These are phyloP conservation scores for Dipodomys merriami DNA, from an alignment of 2,113 vertebrate species.

Conservation along the genomic window DNA sequence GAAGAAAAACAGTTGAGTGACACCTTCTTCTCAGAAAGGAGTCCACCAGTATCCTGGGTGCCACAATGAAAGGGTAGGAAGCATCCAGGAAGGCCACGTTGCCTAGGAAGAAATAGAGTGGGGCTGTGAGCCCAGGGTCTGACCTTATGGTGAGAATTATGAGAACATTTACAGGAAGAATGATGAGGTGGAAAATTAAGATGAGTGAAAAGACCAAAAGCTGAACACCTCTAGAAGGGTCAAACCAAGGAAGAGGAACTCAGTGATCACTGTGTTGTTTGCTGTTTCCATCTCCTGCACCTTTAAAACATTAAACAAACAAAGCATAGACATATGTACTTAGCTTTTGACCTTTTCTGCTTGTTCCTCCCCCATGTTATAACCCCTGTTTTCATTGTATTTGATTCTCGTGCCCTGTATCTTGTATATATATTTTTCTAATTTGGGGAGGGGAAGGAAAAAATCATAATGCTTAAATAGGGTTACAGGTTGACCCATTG, in stretches of 20 bases:
- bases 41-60: conserved; percentile 61
- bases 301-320: background rate
- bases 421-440: too few relatives aligned
- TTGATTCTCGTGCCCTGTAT: too few relatives aligned
- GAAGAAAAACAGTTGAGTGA: conserved; percentile 76
- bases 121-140: conserved; percentile 53
- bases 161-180: conserved; percentile 74
- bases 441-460: too few relatives aligned
- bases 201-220: conserved; percentile 67
- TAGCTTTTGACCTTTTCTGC: too few relatives aligned
- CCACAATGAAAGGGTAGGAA: conserved; percentile 57
- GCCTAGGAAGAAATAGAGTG: conserved; percentile 68
- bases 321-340: too few relatives aligned
- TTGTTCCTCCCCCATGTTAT: too few relatives aligned
- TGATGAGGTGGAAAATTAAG: conserved; percentile 70
- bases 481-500: too few relatives aligned
- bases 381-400: too few relatives aligned
- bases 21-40: conserved; percentile 59
- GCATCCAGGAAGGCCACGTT: conserved; percentile 75
- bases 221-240: conserved; percentile 58
- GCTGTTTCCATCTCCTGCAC: conserved; percentile 45
- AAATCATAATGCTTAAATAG: too few relatives aligned
- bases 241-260: conserved; percentile 76
- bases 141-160: conserved; percentile 61
- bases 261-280: conserved; percentile 67